phyloP scores from a whole-genome alignment of 2,888 invertebrate species.

The Acanthosoma haemorrhoidale region DNA sequence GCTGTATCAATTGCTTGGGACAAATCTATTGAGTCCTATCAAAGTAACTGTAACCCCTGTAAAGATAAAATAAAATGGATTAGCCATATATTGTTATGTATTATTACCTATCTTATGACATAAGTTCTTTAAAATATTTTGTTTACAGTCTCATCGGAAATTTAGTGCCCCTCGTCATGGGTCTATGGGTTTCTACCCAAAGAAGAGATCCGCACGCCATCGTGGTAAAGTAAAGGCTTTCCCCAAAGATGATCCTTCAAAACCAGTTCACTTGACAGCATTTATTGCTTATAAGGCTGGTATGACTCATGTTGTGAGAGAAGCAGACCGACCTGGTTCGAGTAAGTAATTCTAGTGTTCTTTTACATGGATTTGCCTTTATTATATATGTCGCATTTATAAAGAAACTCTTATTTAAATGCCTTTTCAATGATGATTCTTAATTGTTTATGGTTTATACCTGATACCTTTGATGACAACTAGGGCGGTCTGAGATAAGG shows the following conservation, averaged over 20 bases:
- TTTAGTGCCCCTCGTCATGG: constrained; percentile 99
- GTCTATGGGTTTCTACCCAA: constrained; percentile 99
- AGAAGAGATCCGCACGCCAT: constrained; percentile 92
- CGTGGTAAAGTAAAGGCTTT: constrained; percentile 99
- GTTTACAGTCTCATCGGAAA: constrained; percentile 93
- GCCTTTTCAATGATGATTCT: constrained; percentile 25
- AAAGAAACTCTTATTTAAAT: not conserved
- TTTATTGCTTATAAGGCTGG: constrained; percentile 99
- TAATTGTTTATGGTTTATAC: constrained; percentile 37
- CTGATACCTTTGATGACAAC: constrained; percentile 42
- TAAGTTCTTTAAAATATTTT: no score
- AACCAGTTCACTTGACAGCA: constrained; percentile 95
- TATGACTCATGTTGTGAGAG: constrained; percentile 98
- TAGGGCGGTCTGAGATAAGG: constrained; percentile 51
- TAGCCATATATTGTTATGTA: no score
- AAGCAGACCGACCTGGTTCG: constrained; percentile 97
- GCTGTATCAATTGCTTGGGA: no score
- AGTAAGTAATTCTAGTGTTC: no score
- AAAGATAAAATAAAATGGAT: no score
- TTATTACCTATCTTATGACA: no score
- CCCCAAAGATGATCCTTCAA: constrained; percentile 93
- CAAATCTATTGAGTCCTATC: no score
- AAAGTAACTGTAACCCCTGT: no score
- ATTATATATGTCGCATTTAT: not conserved
- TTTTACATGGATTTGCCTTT: no score